A percentile compares a stretch with the other conserved stretches of the same genome.
phyloP scores from a whole-genome alignment of 2,888 invertebrate species.

The Syrphus vitripennis region DNA sequence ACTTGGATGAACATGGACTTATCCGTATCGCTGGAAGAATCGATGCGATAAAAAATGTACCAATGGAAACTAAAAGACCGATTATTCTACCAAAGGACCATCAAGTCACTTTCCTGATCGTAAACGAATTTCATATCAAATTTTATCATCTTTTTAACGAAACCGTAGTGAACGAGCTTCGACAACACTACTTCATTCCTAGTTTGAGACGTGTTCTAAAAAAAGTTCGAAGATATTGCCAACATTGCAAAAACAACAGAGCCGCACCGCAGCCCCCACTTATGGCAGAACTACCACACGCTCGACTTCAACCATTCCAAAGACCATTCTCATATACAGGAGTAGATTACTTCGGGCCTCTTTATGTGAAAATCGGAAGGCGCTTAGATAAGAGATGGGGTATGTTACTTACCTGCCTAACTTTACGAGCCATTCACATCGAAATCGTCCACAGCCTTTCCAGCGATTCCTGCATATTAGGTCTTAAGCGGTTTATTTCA shows the following conservation, averaged over 20 bases:
- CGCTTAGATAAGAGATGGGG: constrained; percentile 39
- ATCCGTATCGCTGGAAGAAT: constrained; percentile 37
- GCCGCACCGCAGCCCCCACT: too few relatives aligned
- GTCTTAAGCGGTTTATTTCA: constrained; percentile 31
- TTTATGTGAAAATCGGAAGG: background rate
- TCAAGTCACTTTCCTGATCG: constrained; percentile 16
- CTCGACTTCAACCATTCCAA: constrained; percentile 8
- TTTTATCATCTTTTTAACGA: constrained; percentile 35
- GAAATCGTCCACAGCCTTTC: constrained; percentile 37
- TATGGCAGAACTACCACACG: background rate
- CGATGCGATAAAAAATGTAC: constrained; percentile 24
- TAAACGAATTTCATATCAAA: constrained; percentile 34
- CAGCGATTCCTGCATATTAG: constrained; percentile 51
- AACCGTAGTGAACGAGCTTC: background rate
- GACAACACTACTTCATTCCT: background rate
- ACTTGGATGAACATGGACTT: constrained; percentile 26
- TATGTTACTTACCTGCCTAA: constrained; percentile 51
- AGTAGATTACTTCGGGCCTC: constrained; percentile 15
- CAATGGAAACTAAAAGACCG: constrained; percentile 39
- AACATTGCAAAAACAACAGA: too few relatives aligned
- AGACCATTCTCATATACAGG: constrained; percentile 36
- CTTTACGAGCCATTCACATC: constrained; percentile 29
- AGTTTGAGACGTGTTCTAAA: background rate
- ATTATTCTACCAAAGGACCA: constrained; percentile 43
- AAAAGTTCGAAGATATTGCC: background rate